Percentiles rank a stretch among this genome's conserved stretches.
These are phyloP conservation scores for Neostethus bicornis DNA, from an alignment of 2,797 vertebrate genomes.

Conservation along the genomic window DNA sequence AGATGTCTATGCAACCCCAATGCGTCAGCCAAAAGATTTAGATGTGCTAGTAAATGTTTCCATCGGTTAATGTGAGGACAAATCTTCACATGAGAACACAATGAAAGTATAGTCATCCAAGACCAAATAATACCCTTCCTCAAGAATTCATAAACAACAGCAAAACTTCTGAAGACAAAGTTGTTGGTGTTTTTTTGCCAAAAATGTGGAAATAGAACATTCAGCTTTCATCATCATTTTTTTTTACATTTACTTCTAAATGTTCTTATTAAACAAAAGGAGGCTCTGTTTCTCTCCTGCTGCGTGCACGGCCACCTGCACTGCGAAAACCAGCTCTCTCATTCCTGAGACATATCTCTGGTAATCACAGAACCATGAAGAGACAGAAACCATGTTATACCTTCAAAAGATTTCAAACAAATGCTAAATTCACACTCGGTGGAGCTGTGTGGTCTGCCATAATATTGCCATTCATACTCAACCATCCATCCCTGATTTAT, in stretches of 20 bases:
- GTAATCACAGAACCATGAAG: conserved; percentile 48
- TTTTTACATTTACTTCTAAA: conserved; percentile 39
- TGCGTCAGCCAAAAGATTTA: conserved; percentile 17
- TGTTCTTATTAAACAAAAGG: conserved; percentile 52
- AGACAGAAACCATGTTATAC: conserved; percentile 53
- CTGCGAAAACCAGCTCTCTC: conserved; percentile 40
- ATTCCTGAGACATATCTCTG: conserved; percentile 31
- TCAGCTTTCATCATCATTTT: conserved; percentile 41
- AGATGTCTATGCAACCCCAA: conserved; percentile 34
- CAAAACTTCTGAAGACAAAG: conserved; percentile 33
- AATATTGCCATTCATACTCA: conserved; percentile 47
- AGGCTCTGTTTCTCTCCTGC: conserved; percentile 40
- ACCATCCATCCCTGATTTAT: conserved; percentile 48
- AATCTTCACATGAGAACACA: conserved; percentile 10
- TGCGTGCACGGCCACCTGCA: conserved; percentile 51
- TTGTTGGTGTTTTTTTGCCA: conserved; percentile 33
- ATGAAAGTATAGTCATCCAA: conserved; percentile 20
- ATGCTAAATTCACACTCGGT: conserved; percentile 23
- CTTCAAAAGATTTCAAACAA: conserved; percentile 60
- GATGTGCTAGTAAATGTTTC: conserved; percentile 18
- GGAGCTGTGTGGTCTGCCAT: conserved; percentile 40
- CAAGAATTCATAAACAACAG: conserved; percentile 35
- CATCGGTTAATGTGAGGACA: conserved; percentile 17
- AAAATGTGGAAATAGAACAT: conserved; percentile 44
- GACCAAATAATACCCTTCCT: conserved; percentile 20